Evolutionary conservation across 2,888 invertebrate species (phyloP).

Genomic region (Synanthedon formicaeformis): DNA sequence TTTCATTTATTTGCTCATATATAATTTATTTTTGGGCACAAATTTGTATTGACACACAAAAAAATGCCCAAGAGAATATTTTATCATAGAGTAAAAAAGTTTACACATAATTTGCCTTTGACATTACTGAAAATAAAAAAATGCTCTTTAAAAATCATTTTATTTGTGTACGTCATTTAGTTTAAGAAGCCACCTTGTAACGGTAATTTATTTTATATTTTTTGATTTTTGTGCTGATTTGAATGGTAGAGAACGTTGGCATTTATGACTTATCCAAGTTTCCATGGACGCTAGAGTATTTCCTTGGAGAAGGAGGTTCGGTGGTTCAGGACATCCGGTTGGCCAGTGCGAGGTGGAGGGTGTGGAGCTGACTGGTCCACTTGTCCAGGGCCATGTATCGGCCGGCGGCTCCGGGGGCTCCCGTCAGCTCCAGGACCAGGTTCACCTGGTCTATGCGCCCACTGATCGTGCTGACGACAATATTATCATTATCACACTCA

Average conservation of each 20-base stretch:
- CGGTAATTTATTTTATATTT: too few species aligned
- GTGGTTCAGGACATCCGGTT: conserved; percentile 88
- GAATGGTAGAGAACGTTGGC: background rate
- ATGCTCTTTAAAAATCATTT: too few species aligned
- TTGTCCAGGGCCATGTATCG: conserved; percentile 94
- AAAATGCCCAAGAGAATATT: too few species aligned
- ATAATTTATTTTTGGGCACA: too few species aligned
- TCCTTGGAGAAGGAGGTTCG: background rate
- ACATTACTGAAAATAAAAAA: too few species aligned
- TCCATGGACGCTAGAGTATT: background rate
- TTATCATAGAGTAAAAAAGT: too few species aligned
- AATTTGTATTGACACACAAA: too few species aligned
- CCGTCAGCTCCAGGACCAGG: conserved; percentile 89
- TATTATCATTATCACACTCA: background rate
- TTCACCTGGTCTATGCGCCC: conserved; percentile 94
- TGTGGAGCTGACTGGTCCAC: conserved; percentile 93
- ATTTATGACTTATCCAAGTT: background rate
- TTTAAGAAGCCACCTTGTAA: too few species aligned
- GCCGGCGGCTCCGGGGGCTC: conserved; percentile 81
- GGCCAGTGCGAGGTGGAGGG: conserved; percentile 89
- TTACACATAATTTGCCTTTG: too few species aligned
- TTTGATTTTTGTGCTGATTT: too few species aligned
- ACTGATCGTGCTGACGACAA: conserved; percentile 76
- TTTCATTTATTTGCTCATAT: too few species aligned
- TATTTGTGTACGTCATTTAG: too few species aligned